Conservation (phyloP, 2,113 vertebrate genomes). For the Cyprinus carpio region DNA sequence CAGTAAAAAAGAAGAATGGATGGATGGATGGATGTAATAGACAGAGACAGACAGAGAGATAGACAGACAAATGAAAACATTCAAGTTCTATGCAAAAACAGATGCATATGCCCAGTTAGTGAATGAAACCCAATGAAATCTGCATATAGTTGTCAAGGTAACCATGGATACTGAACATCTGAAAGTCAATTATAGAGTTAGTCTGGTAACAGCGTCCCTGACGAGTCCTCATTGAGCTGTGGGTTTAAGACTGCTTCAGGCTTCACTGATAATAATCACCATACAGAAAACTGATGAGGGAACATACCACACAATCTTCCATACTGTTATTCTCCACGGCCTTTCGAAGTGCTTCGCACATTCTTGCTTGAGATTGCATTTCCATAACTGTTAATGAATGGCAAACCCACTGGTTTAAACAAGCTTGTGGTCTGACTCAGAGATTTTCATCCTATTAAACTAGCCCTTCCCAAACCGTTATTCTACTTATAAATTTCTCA, state of each 20-base stretch:
- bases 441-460: constrained; percentile 57
- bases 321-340: background rate
- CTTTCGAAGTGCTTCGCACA: background rate
- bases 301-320: background rate
- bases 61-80: background rate
- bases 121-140: background rate
- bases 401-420: constrained; percentile 20
- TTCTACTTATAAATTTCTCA: constrained; percentile 60
- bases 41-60: background rate
- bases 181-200: constrained; percentile 7
- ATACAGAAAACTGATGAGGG: background rate
- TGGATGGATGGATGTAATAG: background rate
- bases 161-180: background rate
- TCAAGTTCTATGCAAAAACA: background rate
- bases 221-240: background rate
- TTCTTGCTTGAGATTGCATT: background rate
- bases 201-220: background rate
- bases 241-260: background rate
- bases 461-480: constrained; percentile 49
- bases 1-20: too few species aligned
- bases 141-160: background rate
- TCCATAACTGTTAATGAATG: constrained; percentile 9
- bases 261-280: background rate
- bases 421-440: constrained; percentile 35
- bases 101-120: background rate